Base-by-base conservation (phyloP, 2,113 vertebrate genomes). In the Rhynchomys soricoides region DNA sequence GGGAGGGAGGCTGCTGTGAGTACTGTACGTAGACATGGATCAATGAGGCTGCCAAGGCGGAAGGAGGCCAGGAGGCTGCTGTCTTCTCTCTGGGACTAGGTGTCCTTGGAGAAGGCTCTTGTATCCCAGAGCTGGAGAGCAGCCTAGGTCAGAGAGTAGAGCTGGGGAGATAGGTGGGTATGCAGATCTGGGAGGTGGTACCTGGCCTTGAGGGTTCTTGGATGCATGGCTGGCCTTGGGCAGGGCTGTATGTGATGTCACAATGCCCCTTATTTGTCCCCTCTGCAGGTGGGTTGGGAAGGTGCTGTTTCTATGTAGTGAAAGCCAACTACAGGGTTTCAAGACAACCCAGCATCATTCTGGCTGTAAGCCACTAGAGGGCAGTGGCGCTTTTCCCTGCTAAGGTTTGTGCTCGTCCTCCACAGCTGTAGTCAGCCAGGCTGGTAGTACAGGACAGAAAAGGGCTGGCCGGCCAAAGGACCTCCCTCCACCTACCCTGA, bases 301-400 rank as follows among this genome's bases (percentile, higher is more conserved):
- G 12, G 48, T 43, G 19, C 68, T 19, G 2, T 29, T 64, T 34
- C 21, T 17, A 4, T 22, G 45, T 17, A 1, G 22, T 24, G 34
- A 73, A 73, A 40, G 48, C 10, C 19, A 45, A 0, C 55, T 1
- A 34, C 1, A 21, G 64, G 48, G 45, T 57, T 70, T 1, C 70
- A 57, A 57, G 52, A 0, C 17, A 1, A 4, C 70, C 2, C 0
- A 0, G 0, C 50, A 3, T 70, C 92, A 87, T 97, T 98, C 96
- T 78, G 59, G 86, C 5, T 55, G 59, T 1, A 59, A 89, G 9
- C 98, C 98, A 95, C 98, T 97, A 98, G 98, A 98, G 98, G 98
- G 97, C 97, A 98, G 96, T 45, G 73, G 94, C 78, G 97, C 9
- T 34, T 97, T 97, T 96, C 89, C 92, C 77, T 7, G 34, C 26